Percentiles rank a stretch among this genome's conserved stretches.
Evolutionary conservation across 2,888 invertebrate genomes (phyloP).

Genomic region (Conistra vaccinii): DNA sequence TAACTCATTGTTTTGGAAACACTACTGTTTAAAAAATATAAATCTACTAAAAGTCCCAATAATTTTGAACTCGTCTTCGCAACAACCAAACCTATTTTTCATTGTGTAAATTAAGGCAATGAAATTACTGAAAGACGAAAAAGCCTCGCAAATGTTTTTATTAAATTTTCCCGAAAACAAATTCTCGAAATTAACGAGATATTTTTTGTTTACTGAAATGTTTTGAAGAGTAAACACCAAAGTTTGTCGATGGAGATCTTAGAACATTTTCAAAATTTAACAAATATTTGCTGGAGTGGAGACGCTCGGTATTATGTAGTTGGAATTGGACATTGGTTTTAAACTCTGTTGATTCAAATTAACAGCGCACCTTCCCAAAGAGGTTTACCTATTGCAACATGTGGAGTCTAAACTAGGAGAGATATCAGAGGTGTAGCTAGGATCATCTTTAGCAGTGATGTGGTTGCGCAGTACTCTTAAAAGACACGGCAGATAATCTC

Average conservation of each 20-base stretch:
- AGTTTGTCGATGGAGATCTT: slow-evolving; percentile 30
- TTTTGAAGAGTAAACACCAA: slow-evolving; percentile 42
- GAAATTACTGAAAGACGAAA: slow-evolving; percentile 60
- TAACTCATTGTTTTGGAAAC: slow-evolving; percentile 9
- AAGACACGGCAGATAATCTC: too few relatives aligned
- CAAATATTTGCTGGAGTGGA: slow-evolving; percentile 30
- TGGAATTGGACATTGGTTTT: slow-evolving; percentile 12
- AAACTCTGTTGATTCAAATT: slow-evolving; percentile 13
- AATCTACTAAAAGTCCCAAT: slow-evolving; percentile 5
- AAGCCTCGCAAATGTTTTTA: slow-evolving; percentile 60
- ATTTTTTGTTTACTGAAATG: slow-evolving; percentile 45
- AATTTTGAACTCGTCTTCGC: slow-evolving; percentile 17
- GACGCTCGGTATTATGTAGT: background rate
- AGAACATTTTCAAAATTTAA: slow-evolving; percentile 29
- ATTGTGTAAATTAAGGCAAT: slow-evolving; percentile 65
- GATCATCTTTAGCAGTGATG: too few relatives aligned
- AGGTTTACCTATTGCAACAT: too few relatives aligned
- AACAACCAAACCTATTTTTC: slow-evolving; percentile 39
- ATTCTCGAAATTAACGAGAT: slow-evolving; percentile 44
- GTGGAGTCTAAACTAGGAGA: too few relatives aligned
- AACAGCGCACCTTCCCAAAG: too few relatives aligned
- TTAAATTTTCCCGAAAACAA: slow-evolving; percentile 50
- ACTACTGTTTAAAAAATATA: background rate
- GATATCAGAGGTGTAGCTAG: too few relatives aligned
- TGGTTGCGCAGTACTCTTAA: too few relatives aligned